Conservation (phyloP, 2,797 vertebrate genomes). For the Chaunax sp. region DNA sequence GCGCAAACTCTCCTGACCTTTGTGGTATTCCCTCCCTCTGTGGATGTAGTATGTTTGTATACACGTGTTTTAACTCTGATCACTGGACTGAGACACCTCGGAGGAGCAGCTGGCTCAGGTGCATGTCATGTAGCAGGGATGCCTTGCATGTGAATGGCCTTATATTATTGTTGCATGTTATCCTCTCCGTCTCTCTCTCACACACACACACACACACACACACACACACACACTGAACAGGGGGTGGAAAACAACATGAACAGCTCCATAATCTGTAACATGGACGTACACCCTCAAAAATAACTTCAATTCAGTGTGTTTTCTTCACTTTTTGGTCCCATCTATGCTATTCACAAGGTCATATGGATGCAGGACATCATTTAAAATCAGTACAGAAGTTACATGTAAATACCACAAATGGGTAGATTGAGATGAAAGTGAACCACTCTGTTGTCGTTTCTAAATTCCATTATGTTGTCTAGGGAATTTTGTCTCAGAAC, state of each 20-base stretch:
- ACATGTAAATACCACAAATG: not conserved
- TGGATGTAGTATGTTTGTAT: constrained; percentile 17
- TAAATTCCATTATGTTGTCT: not conserved
- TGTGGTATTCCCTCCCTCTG: constrained; percentile 11
- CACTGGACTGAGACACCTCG: constrained; percentile 9
- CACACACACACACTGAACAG: not conserved
- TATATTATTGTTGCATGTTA: constrained; percentile 28
- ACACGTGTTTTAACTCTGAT: constrained; percentile 4
- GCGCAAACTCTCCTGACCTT: constrained; percentile 38
- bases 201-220: too few relatives aligned
- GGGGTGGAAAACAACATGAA: not conserved
- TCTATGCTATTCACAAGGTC: not conserved
- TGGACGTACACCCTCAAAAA: not conserved
- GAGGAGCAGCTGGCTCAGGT: constrained; percentile 39
- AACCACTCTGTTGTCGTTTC: too few relatives aligned
- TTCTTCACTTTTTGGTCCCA: too few relatives aligned
- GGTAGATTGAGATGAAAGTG: constrained; percentile 1
- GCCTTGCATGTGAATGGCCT: constrained; percentile 22
- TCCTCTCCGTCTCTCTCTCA: not conserved
- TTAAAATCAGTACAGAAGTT: not conserved
- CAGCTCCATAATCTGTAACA: not conserved
- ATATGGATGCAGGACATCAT: not conserved
- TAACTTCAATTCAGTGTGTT: not conserved
- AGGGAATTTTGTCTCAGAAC: not conserved
- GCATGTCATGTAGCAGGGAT: constrained; percentile 26